Evolutionary conservation across 1,140 invertebrate species (phyloP).

Genomic region (Colletes latitarsis): DNA sequence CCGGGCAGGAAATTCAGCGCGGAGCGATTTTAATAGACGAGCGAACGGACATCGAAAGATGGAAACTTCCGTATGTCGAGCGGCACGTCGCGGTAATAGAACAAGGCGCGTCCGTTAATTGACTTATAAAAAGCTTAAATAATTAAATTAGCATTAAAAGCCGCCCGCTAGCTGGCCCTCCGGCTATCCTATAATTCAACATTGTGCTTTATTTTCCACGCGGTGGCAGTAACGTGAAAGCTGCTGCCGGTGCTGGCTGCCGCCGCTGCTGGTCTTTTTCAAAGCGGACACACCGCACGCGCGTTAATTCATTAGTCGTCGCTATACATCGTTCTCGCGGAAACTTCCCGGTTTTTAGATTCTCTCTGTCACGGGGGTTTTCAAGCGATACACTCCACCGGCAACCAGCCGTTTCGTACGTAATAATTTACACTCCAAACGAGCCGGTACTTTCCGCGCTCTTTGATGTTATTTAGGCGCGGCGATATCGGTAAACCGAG

Average conservation of each 20-base stretch:
- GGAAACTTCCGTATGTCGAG: constrained; percentile 41
- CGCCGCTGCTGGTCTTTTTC: constrained; percentile 55
- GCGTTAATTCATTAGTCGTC: constrained; percentile 68
- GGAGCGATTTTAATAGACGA: background rate
- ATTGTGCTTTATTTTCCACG: constrained; percentile 62
- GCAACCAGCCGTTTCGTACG: constrained; percentile 43
- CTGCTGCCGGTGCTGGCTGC: constrained; percentile 20
- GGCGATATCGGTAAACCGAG: constrained; percentile 49
- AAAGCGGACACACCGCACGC: constrained; percentile 63
- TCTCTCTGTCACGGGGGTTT: constrained; percentile 63
- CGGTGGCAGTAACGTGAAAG: constrained; percentile 61
- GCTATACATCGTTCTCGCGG: constrained; percentile 62
- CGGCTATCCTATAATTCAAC: constrained; percentile 65
- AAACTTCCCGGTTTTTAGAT: constrained; percentile 67
- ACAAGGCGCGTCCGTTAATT: constrained; percentile 61
- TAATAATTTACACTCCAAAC: constrained; percentile 65
- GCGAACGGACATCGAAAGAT: constrained; percentile 29
- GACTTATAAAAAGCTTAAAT: constrained; percentile 70
- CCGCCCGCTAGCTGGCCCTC: constrained; percentile 43
- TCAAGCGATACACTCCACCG: constrained; percentile 49
- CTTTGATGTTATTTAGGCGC: constrained; percentile 54
- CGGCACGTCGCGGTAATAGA: constrained; percentile 26
- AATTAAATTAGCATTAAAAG: constrained; percentile 71
- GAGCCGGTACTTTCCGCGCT: constrained; percentile 58
- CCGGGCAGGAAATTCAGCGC: background rate